Evolutionary conservation across 2,113 vertebrate genomes (phyloP), one percentile per base, ranked within the genome.

Genomic region (Pelecanoides urinatrix): DNA sequence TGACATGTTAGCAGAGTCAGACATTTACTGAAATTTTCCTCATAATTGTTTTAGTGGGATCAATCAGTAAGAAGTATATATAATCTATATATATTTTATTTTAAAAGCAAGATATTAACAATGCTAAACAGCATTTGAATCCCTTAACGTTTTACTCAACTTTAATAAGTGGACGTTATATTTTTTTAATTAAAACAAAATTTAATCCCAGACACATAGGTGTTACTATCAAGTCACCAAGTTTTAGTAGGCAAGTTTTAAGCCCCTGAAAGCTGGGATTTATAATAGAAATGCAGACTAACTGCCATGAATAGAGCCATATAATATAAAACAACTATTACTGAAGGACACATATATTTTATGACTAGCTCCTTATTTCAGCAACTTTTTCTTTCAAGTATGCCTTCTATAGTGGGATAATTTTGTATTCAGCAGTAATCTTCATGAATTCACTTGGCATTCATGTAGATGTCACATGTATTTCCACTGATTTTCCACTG

Each of bases 401-500:
- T 95, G 88, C 79, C 85, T 93, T 96, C 92, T 91, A 56, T 63
- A 92, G 88, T 49, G 72, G 84, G 94, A 96, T 93, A 91, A 97
- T 97, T 96, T 96, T 88, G 91, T 80, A 83, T 97, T 91, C 97
- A 96, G 85, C 96, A 94, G 92, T 50, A 89, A 94, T 77, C 86
- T 19, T 65, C 66, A 27, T 7, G 62, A 82, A 53, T 91, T 89
- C 84, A 63, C 74, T 93, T 90, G 76, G 72, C 86, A 62, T 92
- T 96, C 92, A 40, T 93, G 89, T 88, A 89, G 88, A 77, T 84
- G 59, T 55, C 77, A 97, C 93, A 74, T 61, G 74, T 68, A 76
- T 96, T 95, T 81, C 80, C 94, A 95, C 83, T 93, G 92, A 95
- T 96, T 96, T 97, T 92, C 91, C 44, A 78, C 95, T 73, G 90